phyloP scores from a whole-genome alignment of 2,113 vertebrate species.

The Setophaga kirtlandii region DNA sequence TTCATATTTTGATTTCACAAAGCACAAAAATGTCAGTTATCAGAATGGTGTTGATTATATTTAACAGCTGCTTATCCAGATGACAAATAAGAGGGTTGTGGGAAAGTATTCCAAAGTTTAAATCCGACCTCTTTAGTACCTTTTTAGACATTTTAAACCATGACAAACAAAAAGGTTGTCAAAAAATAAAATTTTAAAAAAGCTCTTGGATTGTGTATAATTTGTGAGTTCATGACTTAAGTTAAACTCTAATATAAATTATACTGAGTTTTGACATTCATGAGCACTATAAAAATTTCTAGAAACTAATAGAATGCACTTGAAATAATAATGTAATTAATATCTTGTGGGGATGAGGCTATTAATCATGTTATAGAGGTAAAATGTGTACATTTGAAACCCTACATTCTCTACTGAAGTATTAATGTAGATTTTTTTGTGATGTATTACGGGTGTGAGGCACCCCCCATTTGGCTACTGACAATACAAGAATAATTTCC shows the following conservation, averaged over 20 bases:
- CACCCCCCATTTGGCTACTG: background rate
- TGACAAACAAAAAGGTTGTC: slow-evolving; percentile 18
- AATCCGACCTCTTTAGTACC: slow-evolving; percentile 43
- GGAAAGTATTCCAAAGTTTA: slow-evolving; percentile 49
- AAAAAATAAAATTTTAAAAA: background rate
- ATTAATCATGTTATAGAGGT: background rate
- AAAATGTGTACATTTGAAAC: background rate
- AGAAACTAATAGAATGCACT: background rate
- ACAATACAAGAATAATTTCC: background rate
- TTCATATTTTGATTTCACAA: slow-evolving; percentile 44
- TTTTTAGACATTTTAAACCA: slow-evolving; percentile 24
- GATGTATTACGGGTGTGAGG: background rate
- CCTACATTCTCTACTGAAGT: background rate
- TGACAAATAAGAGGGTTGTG: slow-evolving; percentile 11
- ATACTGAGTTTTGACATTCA: background rate
- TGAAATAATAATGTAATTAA: slow-evolving; percentile 13
- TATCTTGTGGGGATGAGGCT: background rate
- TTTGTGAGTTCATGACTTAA: slow-evolving; percentile 8
- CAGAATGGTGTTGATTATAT: slow-evolving; percentile 55
- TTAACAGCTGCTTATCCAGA: slow-evolving; percentile 58
- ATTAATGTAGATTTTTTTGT: background rate
- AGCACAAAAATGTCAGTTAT: slow-evolving; percentile 17
- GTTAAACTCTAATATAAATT: background rate
- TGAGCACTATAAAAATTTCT: background rate
- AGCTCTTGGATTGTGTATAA: background rate